Percentiles rank a stretch among this genome's conserved stretches.
phyloP scores from a whole-genome alignment of 1,140 invertebrate species.

The Eciton burchellii region DNA sequence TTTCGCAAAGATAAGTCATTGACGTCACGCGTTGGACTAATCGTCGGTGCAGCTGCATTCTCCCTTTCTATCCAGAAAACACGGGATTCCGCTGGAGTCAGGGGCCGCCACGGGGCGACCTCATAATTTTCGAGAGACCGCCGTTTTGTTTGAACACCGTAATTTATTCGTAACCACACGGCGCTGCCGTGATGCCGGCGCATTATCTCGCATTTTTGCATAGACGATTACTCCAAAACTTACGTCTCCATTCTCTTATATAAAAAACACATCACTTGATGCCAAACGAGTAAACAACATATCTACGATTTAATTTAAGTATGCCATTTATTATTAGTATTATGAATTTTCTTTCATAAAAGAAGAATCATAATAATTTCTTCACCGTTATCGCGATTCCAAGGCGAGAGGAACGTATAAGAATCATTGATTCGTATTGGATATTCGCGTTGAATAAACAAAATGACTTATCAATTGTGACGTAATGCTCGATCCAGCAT shows the following conservation, averaged over 20 bases:
- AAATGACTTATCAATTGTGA: neutral
- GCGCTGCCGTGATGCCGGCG: neutral
- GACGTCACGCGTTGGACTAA: constrained; percentile 62
- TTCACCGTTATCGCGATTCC: neutral
- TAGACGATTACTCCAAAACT: constrained; percentile 2
- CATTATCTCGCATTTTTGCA: neutral
- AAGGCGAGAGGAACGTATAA: neutral
- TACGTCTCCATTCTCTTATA: neutral
- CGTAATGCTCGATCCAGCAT: neutral
- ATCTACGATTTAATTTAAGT: neutral
- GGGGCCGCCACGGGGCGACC: constrained; percentile 51
- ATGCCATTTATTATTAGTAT: too few relatives aligned
- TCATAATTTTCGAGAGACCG: constrained; percentile 63
- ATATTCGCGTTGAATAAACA: neutral
- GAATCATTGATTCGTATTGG: neutral
- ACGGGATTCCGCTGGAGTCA: constrained; percentile 66
- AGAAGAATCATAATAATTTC: too few relatives aligned
- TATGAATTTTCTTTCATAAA: too few relatives aligned
- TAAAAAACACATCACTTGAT: neutral
- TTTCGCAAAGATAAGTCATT: constrained; percentile 67
- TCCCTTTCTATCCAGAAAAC: constrained; percentile 63
- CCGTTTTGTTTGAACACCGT: constrained; percentile 48
- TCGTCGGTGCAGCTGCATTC: constrained; percentile 62
- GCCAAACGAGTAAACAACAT: neutral
- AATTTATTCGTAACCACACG: constrained; percentile 43